Evolutionary conservation across 2,888 invertebrate species (phyloP), one percentile per base, ranked within the genome.

Genomic region (Scaeva pyrastri): DNA sequence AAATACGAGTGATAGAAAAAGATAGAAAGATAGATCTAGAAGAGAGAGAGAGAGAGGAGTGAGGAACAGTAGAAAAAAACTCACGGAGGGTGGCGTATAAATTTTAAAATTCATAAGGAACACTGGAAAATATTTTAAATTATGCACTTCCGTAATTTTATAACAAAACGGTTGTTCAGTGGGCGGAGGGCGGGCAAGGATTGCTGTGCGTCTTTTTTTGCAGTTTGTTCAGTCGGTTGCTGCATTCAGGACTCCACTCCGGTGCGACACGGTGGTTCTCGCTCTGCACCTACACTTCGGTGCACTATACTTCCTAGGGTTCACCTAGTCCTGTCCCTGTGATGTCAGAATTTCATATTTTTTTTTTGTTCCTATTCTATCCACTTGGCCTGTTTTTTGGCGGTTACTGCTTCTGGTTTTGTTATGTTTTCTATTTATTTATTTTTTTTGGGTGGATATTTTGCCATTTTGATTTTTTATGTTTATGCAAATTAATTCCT

Each of bases 21-120:
- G 48, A 43, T 45, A 12, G 21, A 36, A 50, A 68, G n/a, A n/a
- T n/a, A n/a, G n/a, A n/a, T n/a, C n/a, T n/a, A n/a, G n/a, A n/a
- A n/a, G n/a, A n/a, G n/a, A n/a, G n/a, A n/a, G n/a, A n/a, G n/a
- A 31, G 26, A 43, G 52, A 21, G 11, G 36, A 12, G 39, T 19
- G 4, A 16, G 11, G 16, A 58, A 21, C 4, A 31, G 55, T 43
- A n/a, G n/a, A 43, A 43, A 14, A 23, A 26, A 45, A 43, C 43
- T 48, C 21, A 75, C 26, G 36, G 10, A 62, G 52, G 36, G 10
- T 73, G 52, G 62, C 64, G 64, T 84, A 80, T 84, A 79, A 71
- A 82, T 82, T 82, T 86, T 78, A 86, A 86, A 86, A 86, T 86
- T 86, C 86, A 86, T 86, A 86, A 86, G 86, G 74, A 86, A 86